Evolutionary conservation across 1,140 invertebrate genomes (phyloP).

Genomic region (Copidosoma floridanum): DNA sequence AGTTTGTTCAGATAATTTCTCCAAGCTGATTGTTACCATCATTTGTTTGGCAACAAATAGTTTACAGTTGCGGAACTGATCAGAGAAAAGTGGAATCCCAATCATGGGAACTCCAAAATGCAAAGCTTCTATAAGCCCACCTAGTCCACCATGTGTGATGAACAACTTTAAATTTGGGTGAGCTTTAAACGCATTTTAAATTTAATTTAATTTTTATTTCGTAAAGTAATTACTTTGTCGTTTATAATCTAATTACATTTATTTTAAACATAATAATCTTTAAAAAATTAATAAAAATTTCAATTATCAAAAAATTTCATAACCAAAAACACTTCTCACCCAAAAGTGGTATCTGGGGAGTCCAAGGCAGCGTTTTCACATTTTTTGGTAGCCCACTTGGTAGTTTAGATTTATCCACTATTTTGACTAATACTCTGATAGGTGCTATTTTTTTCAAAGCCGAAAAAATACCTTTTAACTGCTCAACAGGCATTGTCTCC

Average conservation of each 20-base stretch:
- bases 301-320: no score
- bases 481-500: constrained; percentile 57
- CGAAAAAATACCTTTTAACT: constrained; percentile 39
- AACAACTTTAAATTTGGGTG: constrained; percentile 61
- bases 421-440: constrained; percentile 34
- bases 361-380: constrained; percentile 61
- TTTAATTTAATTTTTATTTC: no score
- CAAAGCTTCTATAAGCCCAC: constrained; percentile 62
- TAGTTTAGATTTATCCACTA: constrained; percentile 33
- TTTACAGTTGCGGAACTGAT: constrained; percentile 59
- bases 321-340: no score
- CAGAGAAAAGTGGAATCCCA: constrained; percentile 62
- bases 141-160: constrained; percentile 66
- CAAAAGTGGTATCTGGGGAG: constrained; percentile 64
- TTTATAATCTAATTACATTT: no score
- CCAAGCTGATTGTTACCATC: constrained; percentile 33
- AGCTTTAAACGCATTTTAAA: constrained; percentile 44
- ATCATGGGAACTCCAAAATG: constrained; percentile 62
- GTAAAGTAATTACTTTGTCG: no score
- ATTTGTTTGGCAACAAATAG: constrained; percentile 44
- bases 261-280: no score
- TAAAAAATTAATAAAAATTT: no score
- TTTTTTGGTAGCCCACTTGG: constrained; percentile 54
- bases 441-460: constrained; percentile 32
- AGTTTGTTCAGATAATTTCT: constrained; percentile 31